Evolutionary conservation across 2,797 vertebrate genomes (phyloP).

Genomic region (Rhabdophis nuchalis): DNA sequence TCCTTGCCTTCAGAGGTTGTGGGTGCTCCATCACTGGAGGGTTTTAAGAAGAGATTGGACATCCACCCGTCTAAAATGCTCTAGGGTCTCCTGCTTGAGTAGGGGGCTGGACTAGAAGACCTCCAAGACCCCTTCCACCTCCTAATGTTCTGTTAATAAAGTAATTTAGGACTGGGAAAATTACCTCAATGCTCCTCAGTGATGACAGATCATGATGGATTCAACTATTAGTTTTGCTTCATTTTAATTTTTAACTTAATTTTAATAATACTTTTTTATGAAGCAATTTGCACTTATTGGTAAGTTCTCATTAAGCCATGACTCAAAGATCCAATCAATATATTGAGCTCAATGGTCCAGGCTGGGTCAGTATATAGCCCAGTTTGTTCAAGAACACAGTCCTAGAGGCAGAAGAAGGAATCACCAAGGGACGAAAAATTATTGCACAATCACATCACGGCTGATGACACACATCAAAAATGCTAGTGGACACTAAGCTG

Average conservation of each 20-base stretch:
- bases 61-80: background rate
- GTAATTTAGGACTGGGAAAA: background rate
- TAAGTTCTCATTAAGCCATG: background rate
- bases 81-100: background rate
- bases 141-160: background rate
- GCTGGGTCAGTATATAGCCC: background rate
- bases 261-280: background rate
- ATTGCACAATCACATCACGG: background rate
- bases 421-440: background rate
- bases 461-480: background rate
- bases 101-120: background rate
- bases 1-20: background rate
- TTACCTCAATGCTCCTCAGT: background rate
- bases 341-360: background rate
- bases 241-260: background rate
- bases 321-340: background rate
- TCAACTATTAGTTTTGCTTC: background rate
- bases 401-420: background rate
- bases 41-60: background rate
- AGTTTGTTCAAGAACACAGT: background rate
- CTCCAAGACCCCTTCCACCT: background rate
- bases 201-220: background rate
- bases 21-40: too few relatives aligned
- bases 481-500: background rate
- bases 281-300: background rate